A percentile compares a stretch with the other conserved stretches of the same genome.
phyloP scores from a whole-genome alignment of 2,888 invertebrate genomes.

The Eutolmus rufibarbis region DNA sequence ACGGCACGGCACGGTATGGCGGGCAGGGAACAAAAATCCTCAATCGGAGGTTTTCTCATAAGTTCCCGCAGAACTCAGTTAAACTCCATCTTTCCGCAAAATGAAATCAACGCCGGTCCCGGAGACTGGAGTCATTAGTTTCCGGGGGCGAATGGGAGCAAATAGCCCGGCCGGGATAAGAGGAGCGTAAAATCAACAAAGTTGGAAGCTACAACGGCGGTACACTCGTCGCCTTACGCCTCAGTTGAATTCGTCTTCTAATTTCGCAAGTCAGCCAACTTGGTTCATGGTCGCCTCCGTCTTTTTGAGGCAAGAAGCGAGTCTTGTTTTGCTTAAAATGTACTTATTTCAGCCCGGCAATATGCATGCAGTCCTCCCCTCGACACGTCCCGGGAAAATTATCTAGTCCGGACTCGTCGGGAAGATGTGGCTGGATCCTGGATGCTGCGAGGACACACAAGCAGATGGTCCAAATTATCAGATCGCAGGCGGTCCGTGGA shows the following conservation, averaged over 20 bases:
- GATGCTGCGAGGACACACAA: neutral
- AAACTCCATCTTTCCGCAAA: constrained; percentile 1
- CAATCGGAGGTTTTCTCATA: neutral
- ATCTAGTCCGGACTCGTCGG: neutral
- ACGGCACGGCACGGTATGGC: neutral
- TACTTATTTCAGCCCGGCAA: neutral
- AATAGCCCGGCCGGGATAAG: neutral
- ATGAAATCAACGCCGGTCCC: constrained; percentile 12
- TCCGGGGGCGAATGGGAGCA: neutral
- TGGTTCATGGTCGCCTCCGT: neutral
- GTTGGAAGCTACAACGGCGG: neutral
- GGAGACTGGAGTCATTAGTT: constrained; percentile 1
- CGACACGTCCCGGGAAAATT: neutral
- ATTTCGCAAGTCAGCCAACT: neutral
- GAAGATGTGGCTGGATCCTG: neutral
- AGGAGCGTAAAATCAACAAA: constrained; percentile 19
- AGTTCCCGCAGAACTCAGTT: neutral
- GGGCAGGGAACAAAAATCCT: neutral
- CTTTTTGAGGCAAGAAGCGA: neutral
- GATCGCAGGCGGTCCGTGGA: neutral
- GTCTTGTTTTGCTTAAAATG: neutral
- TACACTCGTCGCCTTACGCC: neutral
- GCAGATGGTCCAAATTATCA: constrained; percentile 32
- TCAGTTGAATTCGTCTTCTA: neutral
- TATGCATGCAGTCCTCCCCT: neutral